These are phyloP conservation scores for Tragelaphus eurycerus DNA, from an alignment of 2,797 vertebrate species.

Conservation along the genomic window DNA sequence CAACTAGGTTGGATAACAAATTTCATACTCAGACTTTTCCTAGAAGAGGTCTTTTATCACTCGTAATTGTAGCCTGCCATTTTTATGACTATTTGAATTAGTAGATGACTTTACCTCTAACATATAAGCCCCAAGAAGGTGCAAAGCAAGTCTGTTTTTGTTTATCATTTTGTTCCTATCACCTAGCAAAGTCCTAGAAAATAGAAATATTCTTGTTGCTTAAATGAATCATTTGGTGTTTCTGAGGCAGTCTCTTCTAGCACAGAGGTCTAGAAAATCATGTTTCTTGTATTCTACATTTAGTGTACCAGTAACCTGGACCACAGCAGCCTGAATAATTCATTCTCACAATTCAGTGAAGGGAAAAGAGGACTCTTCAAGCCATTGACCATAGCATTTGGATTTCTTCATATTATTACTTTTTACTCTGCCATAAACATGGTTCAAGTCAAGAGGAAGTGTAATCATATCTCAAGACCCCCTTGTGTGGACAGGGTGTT, in stretches of 20 bases:
- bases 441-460: not conserved
- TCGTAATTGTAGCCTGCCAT: not conserved
- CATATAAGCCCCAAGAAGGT: not conserved
- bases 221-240: not conserved
- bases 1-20: not conserved
- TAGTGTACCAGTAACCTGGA: not conserved
- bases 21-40: not conserved
- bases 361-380: not conserved
- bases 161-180: not conserved
- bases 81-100: not conserved
- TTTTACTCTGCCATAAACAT: not conserved
- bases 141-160: not conserved
- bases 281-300: not conserved
- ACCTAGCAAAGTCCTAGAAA: not conserved
- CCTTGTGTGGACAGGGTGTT: not conserved
- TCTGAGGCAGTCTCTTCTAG: not conserved
- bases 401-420: not conserved
- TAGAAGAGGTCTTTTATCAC: not conserved
- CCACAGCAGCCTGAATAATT: not conserved
- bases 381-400: not conserved
- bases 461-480: not conserved
- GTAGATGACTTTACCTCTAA: not conserved
- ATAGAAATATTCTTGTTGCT: not conserved
- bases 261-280: conserved; percentile 1
- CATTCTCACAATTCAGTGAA: not conserved